Evolutionary conservation across 53 echinoderm and acorn worm genomes (phyloP).

Genomic region (Temnopleurus reevesii): DNA sequence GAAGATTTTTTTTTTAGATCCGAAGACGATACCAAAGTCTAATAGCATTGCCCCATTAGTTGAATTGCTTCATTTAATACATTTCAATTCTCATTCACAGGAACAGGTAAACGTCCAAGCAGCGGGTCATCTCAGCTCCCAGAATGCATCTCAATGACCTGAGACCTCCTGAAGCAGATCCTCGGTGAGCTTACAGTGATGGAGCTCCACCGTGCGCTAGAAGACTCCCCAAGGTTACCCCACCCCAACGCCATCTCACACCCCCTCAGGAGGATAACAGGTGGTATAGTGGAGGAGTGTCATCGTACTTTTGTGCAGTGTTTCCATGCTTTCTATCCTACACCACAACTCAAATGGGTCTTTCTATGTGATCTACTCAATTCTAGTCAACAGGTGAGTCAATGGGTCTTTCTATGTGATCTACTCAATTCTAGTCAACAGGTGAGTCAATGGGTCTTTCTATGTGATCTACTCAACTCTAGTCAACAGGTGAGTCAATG

Average conservation of each 20-base stretch:
- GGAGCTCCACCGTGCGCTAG: not conserved
- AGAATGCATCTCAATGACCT: constrained; percentile 88
- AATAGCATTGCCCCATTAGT: too few species aligned
- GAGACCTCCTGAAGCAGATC: constrained; percentile 83
- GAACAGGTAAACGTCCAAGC: constrained; percentile 31
- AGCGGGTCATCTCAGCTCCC: constrained; percentile 70
- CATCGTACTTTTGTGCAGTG: constrained; percentile 93
- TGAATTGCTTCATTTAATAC: too few species aligned
- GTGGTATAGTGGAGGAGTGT: constrained; percentile 75
- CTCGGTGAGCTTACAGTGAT: constrained; percentile 69
- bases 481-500: constrained; percentile 79
- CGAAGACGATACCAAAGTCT: too few species aligned
- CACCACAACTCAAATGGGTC: constrained; percentile 95
- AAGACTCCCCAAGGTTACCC: not conserved
- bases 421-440: constrained; percentile 69
- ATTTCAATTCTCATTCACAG: too few species aligned
- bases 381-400: constrained; percentile 67
- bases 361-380: constrained; percentile 87
- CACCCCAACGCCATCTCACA: not conserved
- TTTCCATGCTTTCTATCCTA: constrained; percentile 98
- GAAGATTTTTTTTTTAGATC: too few species aligned
- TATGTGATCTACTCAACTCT: constrained; percentile 83
- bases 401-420: constrained; percentile 95
- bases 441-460: constrained; percentile 90
- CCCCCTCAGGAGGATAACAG: not conserved